Evolutionary conservation across 2,888 invertebrate genomes (phyloP), one percentile per base, ranked within the genome.

Genomic region (Lepidochrysops patricia): DNA sequence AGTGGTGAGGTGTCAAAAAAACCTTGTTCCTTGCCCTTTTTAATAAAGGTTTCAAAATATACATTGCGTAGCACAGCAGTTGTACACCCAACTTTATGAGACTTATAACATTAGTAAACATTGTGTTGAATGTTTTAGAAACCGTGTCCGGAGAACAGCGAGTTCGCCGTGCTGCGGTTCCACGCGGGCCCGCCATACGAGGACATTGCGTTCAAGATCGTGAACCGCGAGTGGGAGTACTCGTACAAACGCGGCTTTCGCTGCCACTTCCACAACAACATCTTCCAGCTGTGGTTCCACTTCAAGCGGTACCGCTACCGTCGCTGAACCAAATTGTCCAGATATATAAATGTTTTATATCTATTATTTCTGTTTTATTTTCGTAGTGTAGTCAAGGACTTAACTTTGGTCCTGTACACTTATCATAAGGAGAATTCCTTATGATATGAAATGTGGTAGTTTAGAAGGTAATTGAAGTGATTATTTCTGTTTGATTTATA

Each of bases 131-230:
- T 64, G 64, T 89, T 91, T 12, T 90, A 96, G 93, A 97, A 96
- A 49, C 94, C 97, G 0, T 97, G 97, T 75, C 91, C 93, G 0
- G 98, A 98, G 69, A 98, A 98, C 79, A 91, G 92, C 35, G 99
- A 99, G 77, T 99, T 99, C 88, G 97, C 97, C 0, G 94, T 97
- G 69, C 90, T 99, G 12, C 91, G 96, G 37, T 99, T 99, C 84
- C 95, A 95, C 75, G 97, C 99, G n/a, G 99, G 99, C 0, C 99
- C 99, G 13, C 99, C 99, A 0, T 99, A 99, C 82, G 99, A 99
- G 90, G 98, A 99, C 79, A 98, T 99, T 69, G 98, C 98, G 0
- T 99, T 98, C 85, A 98, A 98, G 90, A 97, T 99, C 64, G 99
- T 99, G 0, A 98, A 98, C 83, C 92, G 99, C 65, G 99, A 99